phyloP scores from a whole-genome alignment of 2,797 vertebrate species.

The Catostomus latipinnis region DNA sequence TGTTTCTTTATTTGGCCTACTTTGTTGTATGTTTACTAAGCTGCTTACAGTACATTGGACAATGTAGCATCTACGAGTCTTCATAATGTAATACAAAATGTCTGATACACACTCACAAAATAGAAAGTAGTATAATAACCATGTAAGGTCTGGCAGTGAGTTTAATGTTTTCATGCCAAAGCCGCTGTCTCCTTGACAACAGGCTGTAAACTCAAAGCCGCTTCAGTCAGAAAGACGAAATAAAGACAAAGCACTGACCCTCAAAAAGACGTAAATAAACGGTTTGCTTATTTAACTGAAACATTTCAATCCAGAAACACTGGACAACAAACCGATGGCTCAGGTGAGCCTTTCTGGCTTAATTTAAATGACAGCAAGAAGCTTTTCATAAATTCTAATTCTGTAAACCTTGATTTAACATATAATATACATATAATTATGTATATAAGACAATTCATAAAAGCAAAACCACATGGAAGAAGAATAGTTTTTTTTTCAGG shows the following conservation, averaged over 20 bases:
- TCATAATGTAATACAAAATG: neutral
- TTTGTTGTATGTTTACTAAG: neutral
- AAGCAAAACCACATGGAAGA: neutral
- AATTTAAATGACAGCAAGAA: neutral
- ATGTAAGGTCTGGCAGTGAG: constrained; percentile 51
- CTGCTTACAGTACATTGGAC: too few relatives aligned
- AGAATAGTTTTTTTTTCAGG: neutral
- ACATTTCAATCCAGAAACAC: neutral
- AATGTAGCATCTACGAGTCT: neutral
- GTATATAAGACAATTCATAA: neutral
- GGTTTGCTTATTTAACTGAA: neutral
- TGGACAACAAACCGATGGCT: neutral
- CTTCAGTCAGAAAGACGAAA: constrained; percentile 46
- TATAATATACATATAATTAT: neutral
- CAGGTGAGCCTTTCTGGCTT: constrained; percentile 2
- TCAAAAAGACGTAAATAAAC: constrained; percentile 37
- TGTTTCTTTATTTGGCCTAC: neutral
- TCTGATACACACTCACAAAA: neutral
- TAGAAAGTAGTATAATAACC: neutral
- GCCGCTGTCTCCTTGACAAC: constrained; percentile 71
- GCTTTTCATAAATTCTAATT: neutral
- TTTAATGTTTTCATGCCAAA: constrained; percentile 55
- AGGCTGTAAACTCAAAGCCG: constrained; percentile 73
- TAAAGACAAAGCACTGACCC: constrained; percentile 48
- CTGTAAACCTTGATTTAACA: neutral